These are phyloP conservation scores for Sisor rabdophorus DNA, from an alignment of 2,113 vertebrate species.

Conservation along the genomic window DNA sequence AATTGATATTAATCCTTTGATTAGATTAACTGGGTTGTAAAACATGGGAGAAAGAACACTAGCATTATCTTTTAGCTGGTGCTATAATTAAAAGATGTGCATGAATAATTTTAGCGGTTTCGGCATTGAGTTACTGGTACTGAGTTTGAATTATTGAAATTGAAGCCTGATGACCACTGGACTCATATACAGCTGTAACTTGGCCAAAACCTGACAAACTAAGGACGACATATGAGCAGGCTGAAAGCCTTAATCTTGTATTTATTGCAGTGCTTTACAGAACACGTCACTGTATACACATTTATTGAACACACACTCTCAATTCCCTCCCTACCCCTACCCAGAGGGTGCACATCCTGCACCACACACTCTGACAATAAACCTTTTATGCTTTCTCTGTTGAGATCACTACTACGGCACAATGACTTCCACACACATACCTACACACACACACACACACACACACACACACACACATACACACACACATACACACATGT, in stretches of 20 bases:
- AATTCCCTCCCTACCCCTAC: slow-evolving; percentile 8
- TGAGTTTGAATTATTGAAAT: too few relatives aligned
- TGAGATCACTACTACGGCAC: background rate
- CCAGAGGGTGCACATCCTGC: slow-evolving; percentile 14
- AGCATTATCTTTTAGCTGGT: too few relatives aligned
- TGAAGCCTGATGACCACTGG: background rate
- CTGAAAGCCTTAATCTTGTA: background rate
- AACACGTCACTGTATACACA: background rate
- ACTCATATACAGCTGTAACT: background rate
- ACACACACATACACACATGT: background rate
- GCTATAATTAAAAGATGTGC: background rate
- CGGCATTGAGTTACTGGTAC: too few relatives aligned
- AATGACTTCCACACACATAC: background rate
- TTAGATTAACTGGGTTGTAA: background rate
- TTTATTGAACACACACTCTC: background rate
- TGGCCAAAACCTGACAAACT: background rate
- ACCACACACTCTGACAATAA: slow-evolving; percentile 34
- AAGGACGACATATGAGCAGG: too few relatives aligned
- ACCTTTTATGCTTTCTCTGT: slow-evolving; percentile 32
- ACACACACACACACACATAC: too few relatives aligned
- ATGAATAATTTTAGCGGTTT: too few relatives aligned
- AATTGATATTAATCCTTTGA: slow-evolving; percentile 62
- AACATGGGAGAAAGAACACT: background rate
- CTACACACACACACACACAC: slow-evolving; percentile 19
- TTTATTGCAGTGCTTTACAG: slow-evolving; percentile 25